Base-by-base conservation (phyloP, 1,140 invertebrate species). In the Drosophila nigrodunni region DNA sequence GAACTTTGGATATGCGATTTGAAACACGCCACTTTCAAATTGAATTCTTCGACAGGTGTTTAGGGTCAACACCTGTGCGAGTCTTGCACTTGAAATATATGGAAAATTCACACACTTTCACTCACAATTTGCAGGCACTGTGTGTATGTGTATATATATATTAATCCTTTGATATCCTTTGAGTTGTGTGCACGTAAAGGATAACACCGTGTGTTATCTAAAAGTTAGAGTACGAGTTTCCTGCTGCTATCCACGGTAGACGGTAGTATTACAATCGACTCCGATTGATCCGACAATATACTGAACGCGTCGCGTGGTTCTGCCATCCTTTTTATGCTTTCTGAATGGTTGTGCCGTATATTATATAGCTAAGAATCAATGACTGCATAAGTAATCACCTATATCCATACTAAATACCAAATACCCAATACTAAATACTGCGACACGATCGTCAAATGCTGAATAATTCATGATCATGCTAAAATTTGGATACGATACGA, bases 391-490 rank as follows among this genome's bases (percentile, higher is more conserved):
- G 25, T 81, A 85, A 85, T 80, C 44, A 35, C 55, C 55, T n/a
- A 65, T 81, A 78, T 67, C 64, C 55, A 82, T 65, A 78, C 57
- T 49, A 64, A 60, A 76, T 70, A 64, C 67, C 49, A 67, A 77
- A 30, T 30, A 30, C 21, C 34, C 68, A 76, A 74, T 69, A 66
- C 64, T 78, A 77, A 87, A 70, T 55, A 69, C 62, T 76, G 58
- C 72, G 72, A 25, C 43, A 5, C 41, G 13, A 44, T 52, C 47
- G 61, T 21, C 18, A 72, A 18, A 15, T 61, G 25, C 41, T 88
- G 85, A 88, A 88, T 88, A 67, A 88, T 88, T 80, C 83, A 88
- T 67, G 52, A 65, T 52, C 15, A 88, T 88, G 83, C 80, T 55
- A 65, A 87, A 77, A 67, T 15, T 21, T 41, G 3, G 34, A 39